Evolutionary conservation across 2,113 vertebrate species (phyloP), one percentile per base, ranked within the genome.

Genomic region (Sphaerodactylus townsendi): DNA sequence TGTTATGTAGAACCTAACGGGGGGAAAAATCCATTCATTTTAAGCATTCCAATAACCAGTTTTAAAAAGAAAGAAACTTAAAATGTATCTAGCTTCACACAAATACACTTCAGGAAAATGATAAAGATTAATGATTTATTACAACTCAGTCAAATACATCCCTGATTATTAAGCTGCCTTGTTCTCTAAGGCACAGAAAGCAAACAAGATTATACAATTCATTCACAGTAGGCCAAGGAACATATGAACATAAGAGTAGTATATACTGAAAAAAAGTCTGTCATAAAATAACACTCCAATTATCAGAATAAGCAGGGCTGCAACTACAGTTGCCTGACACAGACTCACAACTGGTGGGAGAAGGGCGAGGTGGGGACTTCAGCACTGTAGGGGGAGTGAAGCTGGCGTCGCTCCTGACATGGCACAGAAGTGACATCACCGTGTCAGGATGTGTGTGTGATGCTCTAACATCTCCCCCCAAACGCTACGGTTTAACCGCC

Each of bases 1-100:
- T 99, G 93, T 99, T 99, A 88, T 99, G 99, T 62, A 99, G 96
- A 77, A 99, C 98, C 99, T 99, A 93, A 7, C 35, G 74, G 30
- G 85, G n/a, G 93, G 89, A 53, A 35, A 90, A 30, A 35, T 46
- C 14, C 56, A 62, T 17, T 25, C 17, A 48, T 73, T 62, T 76
- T 71, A 53, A 69, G 66, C 41, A 19, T 2, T 2, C n/a, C 59
- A 30, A 7, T 1, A 81, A 64, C 3, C 23, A 37, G 3, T 30
- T 81, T 79, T 73, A 25, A 3, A 4, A 44, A 77, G 39, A 82
- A 59, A 46, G 19, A 17, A 19, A 6, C 1, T 44, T 44, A 25
- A 2, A 1, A 48, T 76, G 83, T 19, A 74, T 8, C 53, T 56
- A 65, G 5, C 21, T 78, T 7, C 6, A 79, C 19, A 21, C 74